Evolutionary conservation across 2,888 invertebrate genomes (phyloP).

Genomic region (Cyaniris semiargus): DNA sequence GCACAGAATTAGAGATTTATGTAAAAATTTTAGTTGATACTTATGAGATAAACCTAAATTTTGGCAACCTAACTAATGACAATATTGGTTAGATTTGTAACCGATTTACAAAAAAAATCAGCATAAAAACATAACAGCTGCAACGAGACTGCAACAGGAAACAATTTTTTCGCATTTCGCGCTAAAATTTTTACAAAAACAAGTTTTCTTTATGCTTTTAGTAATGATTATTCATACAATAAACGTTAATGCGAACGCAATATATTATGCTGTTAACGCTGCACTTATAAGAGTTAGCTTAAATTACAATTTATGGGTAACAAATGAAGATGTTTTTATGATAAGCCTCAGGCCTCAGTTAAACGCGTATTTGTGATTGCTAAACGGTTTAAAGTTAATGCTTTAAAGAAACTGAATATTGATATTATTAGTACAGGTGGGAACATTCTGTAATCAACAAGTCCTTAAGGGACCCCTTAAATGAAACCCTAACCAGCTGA

Average conservation of each 20-base stretch:
- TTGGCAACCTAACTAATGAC: no score
- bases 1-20: no score
- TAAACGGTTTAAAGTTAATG: background rate
- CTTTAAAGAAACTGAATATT: background rate
- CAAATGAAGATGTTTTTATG: conserved; percentile 20
- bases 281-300: conserved; percentile 14
- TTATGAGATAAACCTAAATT: no score
- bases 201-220: background rate
- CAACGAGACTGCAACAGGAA: background rate
- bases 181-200: background rate
- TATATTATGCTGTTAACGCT: conserved; percentile 17
- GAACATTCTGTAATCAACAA: no score
- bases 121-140: background rate
- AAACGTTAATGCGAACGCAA: background rate
- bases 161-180: background rate
- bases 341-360: background rate
- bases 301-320: conserved; percentile 29
- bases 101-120: no score
- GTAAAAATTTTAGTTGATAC: no score
- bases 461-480: no score
- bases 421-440: no score
- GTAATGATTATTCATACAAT: conserved; percentile 5
- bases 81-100: no score
- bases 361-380: background rate
- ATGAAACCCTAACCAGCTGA: no score